Evolutionary conservation across 2,113 vertebrate species (phyloP).

Genomic region (Xiphophorus hellerii): DNA sequence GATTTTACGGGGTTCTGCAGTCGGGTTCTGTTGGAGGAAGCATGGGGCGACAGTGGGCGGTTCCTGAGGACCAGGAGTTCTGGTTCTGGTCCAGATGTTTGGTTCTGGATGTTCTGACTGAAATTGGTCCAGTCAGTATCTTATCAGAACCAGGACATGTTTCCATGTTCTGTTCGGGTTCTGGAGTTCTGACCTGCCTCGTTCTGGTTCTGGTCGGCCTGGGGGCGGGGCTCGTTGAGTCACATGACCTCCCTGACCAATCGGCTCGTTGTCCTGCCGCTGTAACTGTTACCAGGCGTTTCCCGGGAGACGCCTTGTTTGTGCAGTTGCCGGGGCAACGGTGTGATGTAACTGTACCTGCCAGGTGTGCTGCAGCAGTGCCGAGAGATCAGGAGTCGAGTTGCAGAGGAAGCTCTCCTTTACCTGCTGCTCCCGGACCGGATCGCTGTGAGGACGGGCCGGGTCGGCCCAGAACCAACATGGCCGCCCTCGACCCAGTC

Average conservation of each 20-base stretch:
- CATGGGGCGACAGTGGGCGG: not conserved
- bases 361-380: conserved; percentile 28
- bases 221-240: no score
- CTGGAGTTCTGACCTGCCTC: not conserved
- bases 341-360: conserved; percentile 51
- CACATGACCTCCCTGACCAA: no score
- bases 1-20: not conserved
- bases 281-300: not conserved
- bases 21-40: not conserved
- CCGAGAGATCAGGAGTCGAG: conserved; percentile 28
- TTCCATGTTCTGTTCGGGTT: not conserved
- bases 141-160: not conserved
- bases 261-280: not conserved
- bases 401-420: conserved; percentile 2
- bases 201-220: no score
- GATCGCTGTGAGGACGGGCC: not conserved
- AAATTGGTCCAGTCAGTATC: not conserved
- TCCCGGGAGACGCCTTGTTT: conserved; percentile 10
- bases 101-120: not conserved
- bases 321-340: conserved; percentile 23
- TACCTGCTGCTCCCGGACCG: not conserved
- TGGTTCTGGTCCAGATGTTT: not conserved
- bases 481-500: no score
- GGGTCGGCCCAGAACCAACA: not conserved
- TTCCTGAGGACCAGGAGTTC: not conserved